Evolutionary conservation across 2,113 vertebrate species (phyloP), one percentile per base, ranked within the genome.

Genomic region (Oryzias woworae): DNA sequence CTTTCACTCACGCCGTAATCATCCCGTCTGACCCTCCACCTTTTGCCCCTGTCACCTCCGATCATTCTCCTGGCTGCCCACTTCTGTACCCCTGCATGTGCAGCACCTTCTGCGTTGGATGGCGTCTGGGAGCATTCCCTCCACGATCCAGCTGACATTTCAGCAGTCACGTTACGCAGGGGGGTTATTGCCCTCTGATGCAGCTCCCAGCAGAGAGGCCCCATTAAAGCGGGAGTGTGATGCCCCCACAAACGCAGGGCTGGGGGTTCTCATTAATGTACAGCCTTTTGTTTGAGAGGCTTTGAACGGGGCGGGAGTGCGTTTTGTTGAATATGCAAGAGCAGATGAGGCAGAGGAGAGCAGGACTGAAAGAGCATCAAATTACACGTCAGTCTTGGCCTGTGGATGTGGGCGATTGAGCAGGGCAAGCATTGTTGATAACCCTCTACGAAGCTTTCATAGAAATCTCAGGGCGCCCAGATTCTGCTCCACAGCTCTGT

Each of bases 121-220:
- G 36, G 26, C 20, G 20, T 20, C 20, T 20, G 20, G 20, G 20
- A 6, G 23, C 7, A 23, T 66, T 46, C 59, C 72, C 12, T 53
- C 78, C 77, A 68, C 73, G 82, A 90, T 87, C 87, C 54, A 22
- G 72, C 58, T 88, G 87, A 84, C 85, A 88, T 90, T 88, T 88
- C 71, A 8, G 57, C 81, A 84, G 84, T 81, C 88, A 90, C 78
- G 79, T 65, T 22, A 61, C 47, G 52, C 46, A 48, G 59, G 53
- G 51, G 66, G 70, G 49, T 49, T 59, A 13, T 26, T 52, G 69
- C 53, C 71, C 73, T 66, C 52, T 4, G 17, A 16, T 24, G 45
- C 42, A 13, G 41, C 46, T 44, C 56, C 10, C 26, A 46, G 17
- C 73, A 51, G 57, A 36, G 64, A 75, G 66, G 69, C 63, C 51